Evolutionary conservation across 1,140 invertebrate species (phyloP).

Genomic region (Steinernema feltiae): DNA sequence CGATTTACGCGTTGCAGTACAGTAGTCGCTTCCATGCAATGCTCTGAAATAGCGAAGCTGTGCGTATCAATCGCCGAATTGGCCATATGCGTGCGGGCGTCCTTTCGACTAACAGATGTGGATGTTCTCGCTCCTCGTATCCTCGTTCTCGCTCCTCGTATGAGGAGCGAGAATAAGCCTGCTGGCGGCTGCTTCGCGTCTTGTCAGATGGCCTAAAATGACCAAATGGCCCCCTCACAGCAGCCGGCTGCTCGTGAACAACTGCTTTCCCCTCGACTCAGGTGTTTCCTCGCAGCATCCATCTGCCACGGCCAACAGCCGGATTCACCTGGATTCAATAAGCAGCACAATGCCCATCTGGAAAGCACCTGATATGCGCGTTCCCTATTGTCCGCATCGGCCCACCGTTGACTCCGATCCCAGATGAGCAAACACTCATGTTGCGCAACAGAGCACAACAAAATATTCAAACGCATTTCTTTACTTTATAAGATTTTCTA

Average conservation of each 20-base stretch:
- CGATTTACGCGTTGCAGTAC: not conserved
- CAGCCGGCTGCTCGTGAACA: not conserved
- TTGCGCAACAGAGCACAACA: no score
- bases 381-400: not conserved
- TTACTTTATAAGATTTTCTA: not conserved
- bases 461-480: no score
- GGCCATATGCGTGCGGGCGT: not conserved
- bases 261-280: not conserved
- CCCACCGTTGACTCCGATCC: not conserved
- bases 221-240: not conserved
- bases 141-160: no score
- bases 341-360: constrained; percentile 11
- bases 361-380: not conserved
- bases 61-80: not conserved
- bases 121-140: not conserved
- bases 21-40: not conserved
- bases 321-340: constrained; percentile 11
- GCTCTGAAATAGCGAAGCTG: not conserved
- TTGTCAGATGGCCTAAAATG: not conserved
- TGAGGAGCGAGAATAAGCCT: not conserved
- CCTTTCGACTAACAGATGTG: not conserved
- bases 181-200: not conserved
- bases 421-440: not conserved
- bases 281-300: not conserved
- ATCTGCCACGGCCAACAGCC: constrained; percentile 9